Percentiles rank a stretch among this genome's conserved stretches.
Conservation (phyloP, 2,888 invertebrate genomes). For the Eupithecia insigniata region DNA sequence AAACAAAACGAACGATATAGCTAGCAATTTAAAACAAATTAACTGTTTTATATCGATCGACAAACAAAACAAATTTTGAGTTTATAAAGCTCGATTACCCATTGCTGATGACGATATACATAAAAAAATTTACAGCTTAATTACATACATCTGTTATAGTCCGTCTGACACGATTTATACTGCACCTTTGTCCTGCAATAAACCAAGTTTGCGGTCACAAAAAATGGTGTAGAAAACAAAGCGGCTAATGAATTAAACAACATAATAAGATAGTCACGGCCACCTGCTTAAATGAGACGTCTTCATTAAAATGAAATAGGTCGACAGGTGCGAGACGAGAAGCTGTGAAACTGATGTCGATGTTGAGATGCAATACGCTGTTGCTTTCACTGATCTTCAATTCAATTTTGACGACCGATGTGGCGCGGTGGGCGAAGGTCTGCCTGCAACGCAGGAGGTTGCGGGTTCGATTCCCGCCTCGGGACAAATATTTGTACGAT, state of each 20-base stretch:
- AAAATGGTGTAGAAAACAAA: slow-evolving; percentile 79
- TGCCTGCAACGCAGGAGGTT: too few relatives aligned
- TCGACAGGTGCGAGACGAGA: slow-evolving; percentile 75
- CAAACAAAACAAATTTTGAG: slow-evolving; percentile 44
- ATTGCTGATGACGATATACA: slow-evolving; percentile 53
- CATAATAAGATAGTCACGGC: slow-evolving; percentile 68
- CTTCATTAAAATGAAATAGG: slow-evolving; percentile 79
- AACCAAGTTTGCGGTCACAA: slow-evolving; percentile 66
- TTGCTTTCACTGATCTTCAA: not conserved
- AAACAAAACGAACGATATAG: slow-evolving; percentile 35
- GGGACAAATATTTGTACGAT: too few relatives aligned
- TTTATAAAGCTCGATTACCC: slow-evolving; percentile 54
- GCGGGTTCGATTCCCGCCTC: too few relatives aligned
- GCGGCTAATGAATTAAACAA: slow-evolving; percentile 81
- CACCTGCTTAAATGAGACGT: slow-evolving; percentile 80
- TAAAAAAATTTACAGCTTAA: slow-evolving; percentile 79
- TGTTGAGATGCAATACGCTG: not conserved
- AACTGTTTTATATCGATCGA: slow-evolving; percentile 40
- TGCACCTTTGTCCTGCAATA: slow-evolving; percentile 72
- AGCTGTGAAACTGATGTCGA: slow-evolving; percentile 53
- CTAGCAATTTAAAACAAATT: slow-evolving; percentile 44
- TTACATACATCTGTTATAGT: slow-evolving; percentile 80
- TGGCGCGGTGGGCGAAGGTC: too few relatives aligned
- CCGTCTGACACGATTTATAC: slow-evolving; percentile 76
- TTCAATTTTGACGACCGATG: not conserved